Conservation (phyloP, 2,797 vertebrate species). For the Tragopan temminckii region DNA sequence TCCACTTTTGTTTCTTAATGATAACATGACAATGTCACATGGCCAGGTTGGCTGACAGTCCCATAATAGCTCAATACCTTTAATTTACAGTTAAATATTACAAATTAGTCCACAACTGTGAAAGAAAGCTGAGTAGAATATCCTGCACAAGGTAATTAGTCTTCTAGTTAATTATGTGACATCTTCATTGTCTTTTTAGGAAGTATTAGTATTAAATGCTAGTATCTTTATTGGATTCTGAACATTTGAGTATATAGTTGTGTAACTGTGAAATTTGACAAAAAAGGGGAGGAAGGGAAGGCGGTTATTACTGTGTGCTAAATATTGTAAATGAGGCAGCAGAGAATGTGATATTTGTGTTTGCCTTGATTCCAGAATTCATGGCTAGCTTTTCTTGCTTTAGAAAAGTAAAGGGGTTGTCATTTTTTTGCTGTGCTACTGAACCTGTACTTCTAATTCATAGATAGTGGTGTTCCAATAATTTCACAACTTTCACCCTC, state of each 20-base stretch:
- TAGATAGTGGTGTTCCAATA: not conserved
- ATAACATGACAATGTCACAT: accelerated
- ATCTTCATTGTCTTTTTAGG: not conserved
- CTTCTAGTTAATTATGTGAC: not conserved
- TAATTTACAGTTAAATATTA: not conserved
- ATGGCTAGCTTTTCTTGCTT: not conserved
- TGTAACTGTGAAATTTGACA: not conserved
- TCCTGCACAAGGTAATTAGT: not conserved
- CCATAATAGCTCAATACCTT: not conserved
- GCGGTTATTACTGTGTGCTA: not conserved
- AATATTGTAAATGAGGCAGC: not conserved
- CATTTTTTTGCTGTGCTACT: not conserved
- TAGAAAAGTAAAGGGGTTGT: not conserved
- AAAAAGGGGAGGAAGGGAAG: not conserved
- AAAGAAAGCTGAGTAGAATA: not conserved
- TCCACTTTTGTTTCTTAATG: not conserved
- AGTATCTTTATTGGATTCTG: not conserved
- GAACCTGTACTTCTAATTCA: not conserved
- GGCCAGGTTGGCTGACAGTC: not conserved
- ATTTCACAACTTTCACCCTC: not conserved
- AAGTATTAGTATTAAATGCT: not conserved
- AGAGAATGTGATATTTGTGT: not conserved
- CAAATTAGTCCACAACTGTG: not conserved
- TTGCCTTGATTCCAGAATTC: not conserved
- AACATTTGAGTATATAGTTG: not conserved